Conservation (phyloP, 2,888 invertebrate species). For the Augiades crinisus region DNA sequence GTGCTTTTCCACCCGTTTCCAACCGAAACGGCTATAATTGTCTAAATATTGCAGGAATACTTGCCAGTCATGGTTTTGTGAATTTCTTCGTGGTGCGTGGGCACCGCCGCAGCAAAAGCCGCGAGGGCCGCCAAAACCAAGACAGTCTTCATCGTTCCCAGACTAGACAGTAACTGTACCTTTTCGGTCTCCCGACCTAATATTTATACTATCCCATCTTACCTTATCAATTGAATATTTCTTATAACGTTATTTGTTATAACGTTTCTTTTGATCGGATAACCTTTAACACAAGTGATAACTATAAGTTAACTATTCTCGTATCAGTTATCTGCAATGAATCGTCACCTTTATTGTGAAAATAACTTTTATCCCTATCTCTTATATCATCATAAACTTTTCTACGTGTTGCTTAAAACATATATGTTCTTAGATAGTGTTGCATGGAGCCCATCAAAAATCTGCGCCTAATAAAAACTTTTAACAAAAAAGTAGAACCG, state of each 20-base stretch:
- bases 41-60: background rate
- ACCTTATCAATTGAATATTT: conserved; percentile 34
- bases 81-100: conserved; percentile 34
- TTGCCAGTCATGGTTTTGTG: conserved; percentile 39
- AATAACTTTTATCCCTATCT: background rate
- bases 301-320: background rate
- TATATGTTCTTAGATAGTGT: too few relatives aligned
- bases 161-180: conserved; percentile 58
- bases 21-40: too few relatives aligned
- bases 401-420: too few relatives aligned
- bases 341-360: background rate
- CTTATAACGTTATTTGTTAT: conserved; percentile 27
- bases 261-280: conserved; percentile 29
- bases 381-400: background rate
- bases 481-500: too few relatives aligned
- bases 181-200: conserved; percentile 11
- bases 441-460: too few relatives aligned
- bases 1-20: too few relatives aligned
- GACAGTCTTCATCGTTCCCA: conserved; percentile 72
- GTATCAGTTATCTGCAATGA: background rate
- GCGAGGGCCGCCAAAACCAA: conserved; percentile 61
- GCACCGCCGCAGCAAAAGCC: conserved; percentile 57
- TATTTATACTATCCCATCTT: conserved; percentile 37
- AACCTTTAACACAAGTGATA: conserved; percentile 24
- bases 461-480: too few relatives aligned